A percentile compares a stretch with the other conserved stretches of the same genome.
These are phyloP conservation scores for Drosophila subobscura DNA, from an alignment of 1,140 invertebrate species.

Conservation along the genomic window DNA sequence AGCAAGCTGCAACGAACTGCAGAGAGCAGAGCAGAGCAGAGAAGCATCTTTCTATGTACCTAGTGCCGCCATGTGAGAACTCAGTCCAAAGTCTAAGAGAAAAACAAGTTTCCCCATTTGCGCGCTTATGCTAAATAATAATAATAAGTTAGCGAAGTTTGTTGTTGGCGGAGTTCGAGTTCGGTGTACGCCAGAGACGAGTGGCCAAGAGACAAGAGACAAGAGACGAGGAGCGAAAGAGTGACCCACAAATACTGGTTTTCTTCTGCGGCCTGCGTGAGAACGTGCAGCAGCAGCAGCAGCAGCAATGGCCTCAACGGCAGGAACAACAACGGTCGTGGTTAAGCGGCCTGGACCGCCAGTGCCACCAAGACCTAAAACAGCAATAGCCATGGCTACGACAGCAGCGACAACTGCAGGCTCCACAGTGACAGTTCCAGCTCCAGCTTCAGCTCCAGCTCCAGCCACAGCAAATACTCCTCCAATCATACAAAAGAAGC, in stretches of 20 bases:
- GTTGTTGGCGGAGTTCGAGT: constrained; percentile 43
- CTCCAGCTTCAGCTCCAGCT: constrained; percentile 6
- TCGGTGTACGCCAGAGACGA: constrained; percentile 2
- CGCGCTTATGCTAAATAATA: constrained; percentile 79
- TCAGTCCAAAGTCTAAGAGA: constrained; percentile 31
- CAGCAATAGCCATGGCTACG: constrained; percentile 27
- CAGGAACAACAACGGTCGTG: constrained; percentile 58
- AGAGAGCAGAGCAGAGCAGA: constrained; percentile 23
- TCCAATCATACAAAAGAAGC: constrained; percentile 75
- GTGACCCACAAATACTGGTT: constrained; percentile 84
- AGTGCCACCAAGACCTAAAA: constrained; percentile 78
- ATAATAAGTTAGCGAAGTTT: constrained; percentile 72
- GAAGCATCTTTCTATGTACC: too few relatives aligned
- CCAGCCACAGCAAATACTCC: constrained; percentile 21
- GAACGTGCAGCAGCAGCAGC: constrained; percentile 52
- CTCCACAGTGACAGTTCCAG: constrained; percentile 28
- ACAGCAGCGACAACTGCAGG: constrained; percentile 19
- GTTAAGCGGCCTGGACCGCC: constrained; percentile 79
- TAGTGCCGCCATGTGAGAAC: constrained; percentile 50
- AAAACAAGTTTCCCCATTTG: constrained; percentile 73
- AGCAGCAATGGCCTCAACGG: constrained; percentile 58
- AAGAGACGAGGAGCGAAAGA: constrained; percentile 35
- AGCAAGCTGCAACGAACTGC: constrained; percentile 15
- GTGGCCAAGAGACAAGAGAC: constrained; percentile 1
- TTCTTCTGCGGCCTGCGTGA: constrained; percentile 59